Conservation (phyloP, 2,888 invertebrate species). For the Xylota segnis region DNA sequence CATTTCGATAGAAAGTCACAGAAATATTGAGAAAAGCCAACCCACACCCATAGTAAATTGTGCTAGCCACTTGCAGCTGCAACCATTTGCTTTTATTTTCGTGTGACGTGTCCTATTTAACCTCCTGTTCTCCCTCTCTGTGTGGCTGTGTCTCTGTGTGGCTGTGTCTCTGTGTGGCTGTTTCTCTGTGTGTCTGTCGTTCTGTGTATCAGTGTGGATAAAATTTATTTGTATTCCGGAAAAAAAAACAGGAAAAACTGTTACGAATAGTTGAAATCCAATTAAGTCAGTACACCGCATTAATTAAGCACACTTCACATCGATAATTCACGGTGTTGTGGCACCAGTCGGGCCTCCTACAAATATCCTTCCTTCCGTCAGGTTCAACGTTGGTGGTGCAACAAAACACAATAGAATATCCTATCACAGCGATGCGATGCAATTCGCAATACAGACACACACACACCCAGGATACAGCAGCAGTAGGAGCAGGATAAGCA, state of each 20-base stretch:
- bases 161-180: too few species aligned
- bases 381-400: constrained; percentile 8
- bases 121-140: neutral
- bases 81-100: neutral
- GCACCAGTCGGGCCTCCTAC: constrained; percentile 28
- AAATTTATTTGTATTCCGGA: constrained; percentile 19
- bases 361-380: constrained; percentile 40
- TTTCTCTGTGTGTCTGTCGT: too few species aligned
- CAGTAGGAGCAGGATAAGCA: neutral
- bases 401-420: constrained; percentile 16
- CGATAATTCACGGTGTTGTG: constrained; percentile 52
- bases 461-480: neutral
- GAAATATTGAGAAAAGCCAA: constrained; percentile 26
- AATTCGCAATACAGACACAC: constrained; percentile 14
- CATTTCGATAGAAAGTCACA: constrained; percentile 51
- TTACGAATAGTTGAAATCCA: constrained; percentile 51
- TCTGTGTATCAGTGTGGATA: neutral
- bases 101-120: neutral
- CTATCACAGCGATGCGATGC: constrained; percentile 19
- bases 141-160: too few species aligned
- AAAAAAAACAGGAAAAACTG: constrained; percentile 9
- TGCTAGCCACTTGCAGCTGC: neutral
- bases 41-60: neutral
- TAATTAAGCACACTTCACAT: constrained; percentile 63
- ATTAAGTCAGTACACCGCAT: constrained; percentile 61